Percentiles rank a stretch among this genome's conserved stretches.
Conservation (phyloP, 2,113 vertebrate genomes). For the Brachyistius frenatus region DNA sequence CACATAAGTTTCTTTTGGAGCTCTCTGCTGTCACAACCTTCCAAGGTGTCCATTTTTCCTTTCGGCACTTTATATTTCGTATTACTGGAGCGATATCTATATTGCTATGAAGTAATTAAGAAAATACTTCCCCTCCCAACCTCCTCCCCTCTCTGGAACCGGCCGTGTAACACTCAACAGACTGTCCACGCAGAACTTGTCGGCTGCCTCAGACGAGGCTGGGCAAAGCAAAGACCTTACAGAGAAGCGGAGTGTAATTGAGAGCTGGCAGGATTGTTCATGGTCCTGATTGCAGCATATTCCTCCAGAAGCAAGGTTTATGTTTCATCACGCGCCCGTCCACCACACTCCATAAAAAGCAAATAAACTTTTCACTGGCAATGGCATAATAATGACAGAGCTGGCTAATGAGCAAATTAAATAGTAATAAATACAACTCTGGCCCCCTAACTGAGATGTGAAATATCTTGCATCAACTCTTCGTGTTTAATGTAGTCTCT, state of each 20-base stretch:
- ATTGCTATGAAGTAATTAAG: constrained; percentile 70
- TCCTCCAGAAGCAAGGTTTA: constrained; percentile 77
- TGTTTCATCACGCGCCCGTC: constrained; percentile 73
- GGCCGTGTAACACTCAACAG: constrained; percentile 57
- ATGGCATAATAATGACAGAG: constrained; percentile 79
- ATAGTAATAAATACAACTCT: constrained; percentile 72
- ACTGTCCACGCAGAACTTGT: constrained; percentile 27
- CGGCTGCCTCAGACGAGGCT: constrained; percentile 38
- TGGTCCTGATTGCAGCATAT: constrained; percentile 67
- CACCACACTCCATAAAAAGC: constrained; percentile 78
- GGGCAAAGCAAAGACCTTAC: constrained; percentile 16
- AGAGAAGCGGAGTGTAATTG: constrained; percentile 49
- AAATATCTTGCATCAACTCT: constrained; percentile 66
- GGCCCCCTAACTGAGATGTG: constrained; percentile 57
- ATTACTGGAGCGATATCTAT: constrained; percentile 50
- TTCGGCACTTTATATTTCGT: constrained; percentile 46
- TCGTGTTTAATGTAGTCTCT: constrained; percentile 34
- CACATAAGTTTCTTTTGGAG: constrained; percentile 65
- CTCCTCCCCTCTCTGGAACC: constrained; percentile 17
- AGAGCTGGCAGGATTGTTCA: constrained; percentile 61
- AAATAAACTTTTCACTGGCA: constrained; percentile 79
- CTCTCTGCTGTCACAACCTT: constrained; percentile 64
- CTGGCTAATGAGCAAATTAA: constrained; percentile 80
- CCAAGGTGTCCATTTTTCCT: constrained; percentile 47
- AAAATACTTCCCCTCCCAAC: constrained; percentile 51